Evolutionary conservation across 2,113 vertebrate genomes (phyloP).

Genomic region (Hippocampus abdominalis): DNA sequence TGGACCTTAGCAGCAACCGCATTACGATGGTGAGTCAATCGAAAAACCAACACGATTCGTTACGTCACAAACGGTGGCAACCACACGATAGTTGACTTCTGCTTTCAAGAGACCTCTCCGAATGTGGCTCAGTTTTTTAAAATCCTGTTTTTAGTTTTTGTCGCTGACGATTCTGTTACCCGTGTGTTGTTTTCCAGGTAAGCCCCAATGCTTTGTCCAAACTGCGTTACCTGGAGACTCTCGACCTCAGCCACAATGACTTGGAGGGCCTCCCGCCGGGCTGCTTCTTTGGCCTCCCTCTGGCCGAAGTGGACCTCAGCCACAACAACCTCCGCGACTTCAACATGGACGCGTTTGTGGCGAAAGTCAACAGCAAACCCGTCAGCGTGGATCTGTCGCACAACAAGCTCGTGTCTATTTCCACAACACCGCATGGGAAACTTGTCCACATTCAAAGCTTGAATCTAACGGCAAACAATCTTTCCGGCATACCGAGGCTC

Average conservation of each 20-base stretch:
- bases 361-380: conserved; percentile 78
- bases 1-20: conserved; percentile 88
- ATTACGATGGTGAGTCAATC: conserved; percentile 72
- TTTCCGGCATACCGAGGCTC: conserved; percentile 75
- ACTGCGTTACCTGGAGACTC: conserved; percentile 89
- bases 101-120: too few species aligned
- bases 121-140: not conserved
- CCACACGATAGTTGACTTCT: not conserved
- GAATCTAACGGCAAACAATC: conserved; percentile 80
- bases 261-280: conserved; percentile 74
- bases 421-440: conserved; percentile 21
- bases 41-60: not conserved
- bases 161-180: not conserved
- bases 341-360: conserved; percentile 72
- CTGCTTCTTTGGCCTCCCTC: conserved; percentile 82
- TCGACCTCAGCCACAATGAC: conserved; percentile 90
- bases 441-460: conserved; percentile 82
- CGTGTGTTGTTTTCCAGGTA: conserved; percentile 37
- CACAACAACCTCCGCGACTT: conserved; percentile 82
- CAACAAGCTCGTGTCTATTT: conserved; percentile 76
- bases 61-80: not conserved
- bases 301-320: conserved; percentile 88
- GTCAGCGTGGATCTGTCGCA: conserved; percentile 86
- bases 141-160: not conserved
- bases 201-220: conserved; percentile 81